These are phyloP conservation scores for Chalcis sispes DNA, from an alignment of 2,888 invertebrate genomes.

Conservation along the genomic window DNA sequence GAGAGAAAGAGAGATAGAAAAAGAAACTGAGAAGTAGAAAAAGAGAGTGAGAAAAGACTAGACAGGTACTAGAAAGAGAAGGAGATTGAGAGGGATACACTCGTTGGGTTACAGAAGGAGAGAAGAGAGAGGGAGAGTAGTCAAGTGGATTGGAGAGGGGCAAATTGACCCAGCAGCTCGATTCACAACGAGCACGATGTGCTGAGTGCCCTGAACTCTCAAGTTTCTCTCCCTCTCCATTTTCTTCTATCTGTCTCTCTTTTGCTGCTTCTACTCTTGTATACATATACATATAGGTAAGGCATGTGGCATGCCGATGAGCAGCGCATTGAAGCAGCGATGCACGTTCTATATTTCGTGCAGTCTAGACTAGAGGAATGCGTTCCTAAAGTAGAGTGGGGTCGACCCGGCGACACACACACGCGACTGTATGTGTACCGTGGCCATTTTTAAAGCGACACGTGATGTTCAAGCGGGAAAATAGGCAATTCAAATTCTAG, in stretches of 20 bases:
- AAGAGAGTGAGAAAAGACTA: slow-evolving; percentile 15
- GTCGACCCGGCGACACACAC: slow-evolving; percentile 26
- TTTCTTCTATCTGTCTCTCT: slow-evolving; percentile 2
- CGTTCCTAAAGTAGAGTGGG: slow-evolving; percentile 57
- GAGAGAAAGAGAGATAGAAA: slow-evolving; percentile 3
- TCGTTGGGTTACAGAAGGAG: not conserved
- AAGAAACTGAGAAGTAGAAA: slow-evolving; percentile 5
- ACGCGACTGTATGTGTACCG: not conserved
- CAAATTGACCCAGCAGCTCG: slow-evolving; percentile 56
- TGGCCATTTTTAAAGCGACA: slow-evolving; percentile 43
- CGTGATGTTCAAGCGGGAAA: slow-evolving; percentile 42
- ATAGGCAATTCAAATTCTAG: slow-evolving; percentile 1
- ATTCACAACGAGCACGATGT: slow-evolving; percentile 50
- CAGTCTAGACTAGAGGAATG: slow-evolving; percentile 49
- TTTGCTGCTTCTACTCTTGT: not conserved
- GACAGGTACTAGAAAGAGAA: slow-evolving; percentile 14
- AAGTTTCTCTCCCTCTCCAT: slow-evolving; percentile 35
- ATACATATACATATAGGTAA: not conserved
- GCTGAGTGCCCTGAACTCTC: slow-evolving; percentile 55
- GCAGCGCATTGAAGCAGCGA: slow-evolving; percentile 1
- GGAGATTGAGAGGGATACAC: not conserved
- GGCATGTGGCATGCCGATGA: slow-evolving; percentile 30
- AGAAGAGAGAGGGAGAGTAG: slow-evolving; percentile 30
- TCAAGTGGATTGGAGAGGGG: slow-evolving; percentile 54
- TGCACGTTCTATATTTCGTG: slow-evolving; percentile 32